Evolutionary conservation across 2,888 invertebrate genomes (phyloP).

Genomic region (Nemotelus nigrinus): DNA sequence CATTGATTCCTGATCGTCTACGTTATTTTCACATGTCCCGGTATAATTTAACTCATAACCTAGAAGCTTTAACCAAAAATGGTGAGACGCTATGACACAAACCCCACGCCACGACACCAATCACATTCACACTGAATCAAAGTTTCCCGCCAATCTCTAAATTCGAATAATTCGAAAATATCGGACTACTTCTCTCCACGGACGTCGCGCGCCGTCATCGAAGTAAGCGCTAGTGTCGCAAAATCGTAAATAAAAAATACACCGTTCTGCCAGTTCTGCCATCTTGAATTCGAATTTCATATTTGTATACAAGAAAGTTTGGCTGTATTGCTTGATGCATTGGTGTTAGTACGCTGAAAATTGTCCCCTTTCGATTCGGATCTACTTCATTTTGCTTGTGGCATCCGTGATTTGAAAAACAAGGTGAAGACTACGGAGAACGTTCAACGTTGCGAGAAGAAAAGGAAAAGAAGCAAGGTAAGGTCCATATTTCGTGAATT

Average conservation of each 20-base stretch:
- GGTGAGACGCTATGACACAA: too few relatives aligned
- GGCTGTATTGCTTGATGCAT: constrained; percentile 3
- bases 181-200: constrained; percentile 5
- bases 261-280: constrained; percentile 4
- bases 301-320: constrained; percentile 30
- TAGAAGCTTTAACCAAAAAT: too few relatives aligned
- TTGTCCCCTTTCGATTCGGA: constrained; percentile 53
- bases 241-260: constrained; percentile 4
- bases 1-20: too few relatives aligned
- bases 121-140: neutral
- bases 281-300: constrained; percentile 36
- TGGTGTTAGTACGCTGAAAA: constrained; percentile 33
- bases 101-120: too few relatives aligned
- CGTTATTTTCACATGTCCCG: too few relatives aligned
- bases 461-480: constrained; percentile 51
- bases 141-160: neutral
- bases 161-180: neutral
- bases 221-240: constrained; percentile 18
- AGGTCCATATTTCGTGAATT: neutral
- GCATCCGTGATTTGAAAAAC: constrained; percentile 54
- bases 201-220: neutral
- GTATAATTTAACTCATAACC: too few relatives aligned
- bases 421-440: constrained; percentile 46
- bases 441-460: constrained; percentile 40
- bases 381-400: constrained; percentile 55